phyloP scores from a whole-genome alignment of 2,113 vertebrate species.

The Trachemys scripta region DNA sequence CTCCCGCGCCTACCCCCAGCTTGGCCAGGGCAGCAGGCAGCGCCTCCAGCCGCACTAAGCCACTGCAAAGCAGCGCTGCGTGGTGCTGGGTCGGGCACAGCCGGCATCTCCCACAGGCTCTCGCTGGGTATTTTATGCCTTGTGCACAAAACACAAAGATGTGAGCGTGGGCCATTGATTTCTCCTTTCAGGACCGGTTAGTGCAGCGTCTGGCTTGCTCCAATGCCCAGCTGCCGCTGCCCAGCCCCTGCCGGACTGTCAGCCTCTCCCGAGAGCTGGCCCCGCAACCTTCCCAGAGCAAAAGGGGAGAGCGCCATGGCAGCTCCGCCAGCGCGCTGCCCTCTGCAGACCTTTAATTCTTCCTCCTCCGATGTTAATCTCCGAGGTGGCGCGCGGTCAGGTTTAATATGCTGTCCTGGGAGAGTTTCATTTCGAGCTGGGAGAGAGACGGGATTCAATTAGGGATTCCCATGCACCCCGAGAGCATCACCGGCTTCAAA shows the following conservation, averaged over 20 bases:
- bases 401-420: constrained; percentile 57
- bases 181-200: neutral
- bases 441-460: neutral
- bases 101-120: neutral
- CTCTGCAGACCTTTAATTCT: constrained; percentile 59
- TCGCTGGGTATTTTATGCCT: neutral
- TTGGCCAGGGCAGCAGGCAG: fast-evolving
- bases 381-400: constrained; percentile 57
- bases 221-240: fast-evolving
- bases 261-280: neutral
- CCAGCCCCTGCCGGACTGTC: neutral
- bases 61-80: fast-evolving
- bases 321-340: neutral
- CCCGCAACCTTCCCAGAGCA: constrained; percentile 15
- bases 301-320: neutral
- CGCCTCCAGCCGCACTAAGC: fast-evolving
- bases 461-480: neutral
- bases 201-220: fast-evolving
- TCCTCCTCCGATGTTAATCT: constrained; percentile 63
- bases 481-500: neutral
- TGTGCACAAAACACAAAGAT: fast-evolving
- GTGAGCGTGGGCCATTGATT: neutral
- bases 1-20: fast-evolving
- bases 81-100: neutral
- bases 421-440: constrained; percentile 37